Evolutionary conservation across 2,113 vertebrate genomes (phyloP).

Genomic region (Psilopogon haemacephalus): DNA sequence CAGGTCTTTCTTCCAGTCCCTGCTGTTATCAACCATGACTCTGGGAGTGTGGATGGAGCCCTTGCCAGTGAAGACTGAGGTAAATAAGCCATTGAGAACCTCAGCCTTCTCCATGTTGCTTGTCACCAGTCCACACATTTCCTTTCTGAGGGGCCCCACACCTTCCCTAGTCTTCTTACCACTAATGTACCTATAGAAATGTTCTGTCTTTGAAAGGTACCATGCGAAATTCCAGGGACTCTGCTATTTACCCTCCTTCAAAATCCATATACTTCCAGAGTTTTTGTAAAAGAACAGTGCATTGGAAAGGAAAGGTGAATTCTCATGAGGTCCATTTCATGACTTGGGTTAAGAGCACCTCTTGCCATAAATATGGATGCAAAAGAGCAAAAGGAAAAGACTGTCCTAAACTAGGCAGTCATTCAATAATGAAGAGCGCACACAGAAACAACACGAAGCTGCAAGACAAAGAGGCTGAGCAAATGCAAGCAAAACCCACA

Average conservation of each 20-base stretch:
- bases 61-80: too few relatives aligned
- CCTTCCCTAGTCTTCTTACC: too few relatives aligned
- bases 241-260: background rate
- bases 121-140: too few relatives aligned
- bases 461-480: background rate
- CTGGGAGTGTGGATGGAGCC: too few relatives aligned
- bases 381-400: background rate
- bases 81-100: too few relatives aligned
- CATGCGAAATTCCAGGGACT: background rate
- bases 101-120: too few relatives aligned
- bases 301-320: background rate
- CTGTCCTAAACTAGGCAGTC: background rate
- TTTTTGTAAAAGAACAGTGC: background rate
- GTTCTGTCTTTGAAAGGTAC: background rate
- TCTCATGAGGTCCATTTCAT: background rate
- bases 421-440: background rate
- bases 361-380: background rate
- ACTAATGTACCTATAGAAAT: background rate
- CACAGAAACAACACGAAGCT: background rate
- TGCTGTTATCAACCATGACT: too few relatives aligned
- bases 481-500: background rate
- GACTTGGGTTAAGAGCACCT: background rate
- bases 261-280: background rate
- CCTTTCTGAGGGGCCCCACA: too few relatives aligned
- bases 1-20: too few relatives aligned